Percentiles rank a stretch among this genome's conserved stretches.
Evolutionary conservation across 2,797 vertebrate genomes (phyloP).

Genomic region (Amazona ochrocephala): DNA sequence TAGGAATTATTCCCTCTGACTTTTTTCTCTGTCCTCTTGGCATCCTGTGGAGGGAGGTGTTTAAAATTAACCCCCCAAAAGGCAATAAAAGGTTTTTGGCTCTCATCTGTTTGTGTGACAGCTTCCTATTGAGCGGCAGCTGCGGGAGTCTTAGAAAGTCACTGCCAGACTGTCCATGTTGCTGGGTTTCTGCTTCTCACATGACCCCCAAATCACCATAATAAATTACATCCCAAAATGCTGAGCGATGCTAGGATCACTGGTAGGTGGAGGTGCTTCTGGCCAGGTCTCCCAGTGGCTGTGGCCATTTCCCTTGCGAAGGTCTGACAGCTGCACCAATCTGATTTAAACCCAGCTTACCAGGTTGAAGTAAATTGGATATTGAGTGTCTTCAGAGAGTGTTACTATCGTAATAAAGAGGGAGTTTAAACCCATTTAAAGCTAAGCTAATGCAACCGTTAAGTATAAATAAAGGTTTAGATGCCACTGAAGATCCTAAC

Average conservation of each 20-base stretch:
- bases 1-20: not conserved
- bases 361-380: not conserved
- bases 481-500: not conserved
- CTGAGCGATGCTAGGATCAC: not conserved
- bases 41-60: not conserved
- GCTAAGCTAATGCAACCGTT: not conserved
- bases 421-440: not conserved
- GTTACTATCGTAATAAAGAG: not conserved
- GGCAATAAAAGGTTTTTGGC: not conserved
- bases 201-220: not conserved
- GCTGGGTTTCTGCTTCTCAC: conserved; percentile 9
- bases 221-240: not conserved
- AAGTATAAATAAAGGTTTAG: not conserved
- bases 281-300: not conserved
- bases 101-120: not conserved
- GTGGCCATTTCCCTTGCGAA: not conserved
- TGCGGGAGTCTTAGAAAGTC: not conserved
- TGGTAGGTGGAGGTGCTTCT: not conserved
- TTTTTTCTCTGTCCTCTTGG: not conserved
- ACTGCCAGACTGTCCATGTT: not conserved
- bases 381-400: not conserved
- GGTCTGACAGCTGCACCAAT: not conserved
- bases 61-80: not conserved
- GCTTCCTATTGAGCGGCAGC: not conserved
- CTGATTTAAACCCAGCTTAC: not conserved